Conservation (phyloP, 1,140 invertebrate genomes). For the Brevipalpus yothersi region DNA sequence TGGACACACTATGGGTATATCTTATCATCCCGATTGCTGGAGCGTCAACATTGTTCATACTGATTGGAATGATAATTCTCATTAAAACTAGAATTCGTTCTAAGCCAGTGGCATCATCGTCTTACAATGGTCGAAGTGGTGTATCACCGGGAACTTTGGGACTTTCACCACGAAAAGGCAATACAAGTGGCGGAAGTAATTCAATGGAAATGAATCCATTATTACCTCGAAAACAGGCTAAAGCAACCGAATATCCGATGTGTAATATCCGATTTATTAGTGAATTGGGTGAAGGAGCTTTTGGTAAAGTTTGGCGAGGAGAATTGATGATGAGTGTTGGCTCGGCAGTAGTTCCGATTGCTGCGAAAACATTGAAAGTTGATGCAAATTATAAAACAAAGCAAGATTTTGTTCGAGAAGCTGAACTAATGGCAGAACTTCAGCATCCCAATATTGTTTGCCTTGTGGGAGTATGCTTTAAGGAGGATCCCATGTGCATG, state of each 20-base stretch:
- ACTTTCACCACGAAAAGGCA: neutral
- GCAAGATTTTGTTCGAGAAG: conserved; percentile 83
- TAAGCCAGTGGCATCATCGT: neutral
- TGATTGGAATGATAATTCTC: conserved; percentile 16
- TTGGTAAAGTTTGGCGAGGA: conserved; percentile 86
- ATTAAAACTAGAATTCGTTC: neutral
- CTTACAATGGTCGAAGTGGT: neutral
- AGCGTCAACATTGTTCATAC: conserved; percentile 24
- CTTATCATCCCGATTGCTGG: conserved; percentile 26
- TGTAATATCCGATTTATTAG: conserved; percentile 64
- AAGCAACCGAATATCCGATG: conserved; percentile 31
- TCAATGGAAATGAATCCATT: neutral
- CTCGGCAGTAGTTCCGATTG: conserved; percentile 27
- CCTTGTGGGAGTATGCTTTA: conserved; percentile 73
- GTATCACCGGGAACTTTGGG: neutral
- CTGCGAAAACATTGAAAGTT: conserved; percentile 34
- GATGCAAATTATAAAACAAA: conserved; percentile 76
- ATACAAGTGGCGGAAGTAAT: neutral
- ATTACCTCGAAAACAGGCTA: neutral
- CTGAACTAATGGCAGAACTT: conserved; percentile 87
- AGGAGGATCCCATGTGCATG: conserved; percentile 73
- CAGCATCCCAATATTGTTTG: conserved; percentile 82
- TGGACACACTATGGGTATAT: conserved; percentile 27
- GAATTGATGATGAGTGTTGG: conserved; percentile 30
- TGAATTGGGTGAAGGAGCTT: conserved; percentile 84